Evolutionary conservation across 2,797 vertebrate species (phyloP).

Genomic region (Smutsia temminckii): DNA sequence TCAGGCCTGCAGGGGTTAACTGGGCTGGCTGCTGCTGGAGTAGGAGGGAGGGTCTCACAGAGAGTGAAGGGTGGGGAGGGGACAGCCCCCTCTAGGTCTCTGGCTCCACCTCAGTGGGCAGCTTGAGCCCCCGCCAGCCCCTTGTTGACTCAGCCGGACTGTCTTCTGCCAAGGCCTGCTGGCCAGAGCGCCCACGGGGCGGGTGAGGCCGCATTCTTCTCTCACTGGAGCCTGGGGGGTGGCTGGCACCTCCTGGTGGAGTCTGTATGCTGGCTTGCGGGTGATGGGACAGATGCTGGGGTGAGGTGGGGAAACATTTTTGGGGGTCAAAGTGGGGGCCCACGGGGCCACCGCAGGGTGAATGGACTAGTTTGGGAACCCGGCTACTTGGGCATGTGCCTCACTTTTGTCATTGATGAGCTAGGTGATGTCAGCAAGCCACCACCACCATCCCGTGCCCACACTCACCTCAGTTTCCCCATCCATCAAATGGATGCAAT

Average conservation of each 20-base stretch:
- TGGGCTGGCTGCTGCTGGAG: background rate
- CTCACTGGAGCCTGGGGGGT: background rate
- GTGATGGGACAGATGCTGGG: conserved; percentile 32
- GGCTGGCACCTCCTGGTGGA: conserved; percentile 64
- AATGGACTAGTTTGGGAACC: background rate
- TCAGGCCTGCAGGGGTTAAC: background rate
- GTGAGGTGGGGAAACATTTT: background rate
- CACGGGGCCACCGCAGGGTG: no score
- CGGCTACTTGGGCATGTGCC: accelerated
- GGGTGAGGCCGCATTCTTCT: conserved; percentile 63
- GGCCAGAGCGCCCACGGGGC: conserved; percentile 59
- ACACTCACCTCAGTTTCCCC: conserved; percentile 14
- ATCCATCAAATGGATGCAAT: background rate
- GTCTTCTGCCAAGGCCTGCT: conserved; percentile 84
- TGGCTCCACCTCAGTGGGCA: conserved; percentile 41
- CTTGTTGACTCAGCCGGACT: conserved; percentile 85
- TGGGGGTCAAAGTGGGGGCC: no score
- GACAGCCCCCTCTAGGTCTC: conserved; percentile 69
- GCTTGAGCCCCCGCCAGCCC: conserved; percentile 77
- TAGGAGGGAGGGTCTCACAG: background rate
- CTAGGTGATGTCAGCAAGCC: background rate
- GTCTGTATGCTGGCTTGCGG: background rate
- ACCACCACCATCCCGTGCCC: accelerated
- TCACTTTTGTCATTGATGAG: background rate
- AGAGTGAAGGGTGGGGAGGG: conserved; percentile 32